Conservation (phyloP, 2,797 vertebrate genomes). For the Gymnocypris eckloni region DNA sequence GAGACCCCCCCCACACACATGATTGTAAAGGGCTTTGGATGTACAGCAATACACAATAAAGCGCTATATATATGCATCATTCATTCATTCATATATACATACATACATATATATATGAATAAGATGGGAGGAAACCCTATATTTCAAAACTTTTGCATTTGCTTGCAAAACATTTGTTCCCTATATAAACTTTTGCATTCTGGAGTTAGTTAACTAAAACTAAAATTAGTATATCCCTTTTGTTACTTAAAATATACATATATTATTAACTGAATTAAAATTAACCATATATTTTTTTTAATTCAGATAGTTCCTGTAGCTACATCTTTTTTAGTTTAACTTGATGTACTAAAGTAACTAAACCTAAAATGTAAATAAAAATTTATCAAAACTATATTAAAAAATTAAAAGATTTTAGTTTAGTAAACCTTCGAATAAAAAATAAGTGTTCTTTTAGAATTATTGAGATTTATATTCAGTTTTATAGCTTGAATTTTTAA, state of each 20-base stretch:
- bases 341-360: neutral
- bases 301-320: neutral
- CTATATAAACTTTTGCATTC: neutral
- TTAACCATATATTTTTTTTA: too few relatives aligned
- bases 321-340: neutral
- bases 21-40: too few relatives aligned
- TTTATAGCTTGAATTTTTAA: neutral
- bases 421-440: neutral
- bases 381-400: neutral
- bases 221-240: too few relatives aligned
- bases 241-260: too few relatives aligned
- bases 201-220: too few relatives aligned
- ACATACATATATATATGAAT: too few relatives aligned
- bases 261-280: too few relatives aligned
- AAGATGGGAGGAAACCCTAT: neutral
- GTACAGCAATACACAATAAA: too few relatives aligned
- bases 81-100: too few relatives aligned
- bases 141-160: neutral
- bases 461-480: neutral
- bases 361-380: neutral
- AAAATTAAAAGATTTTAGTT: too few relatives aligned
- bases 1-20: too few relatives aligned
- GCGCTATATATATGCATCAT: too few relatives aligned
- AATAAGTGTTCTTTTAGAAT: neutral
- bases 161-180: neutral